Percentiles rank a stretch among this genome's conserved stretches.
Evolutionary conservation across 2,797 vertebrate species (phyloP).

Genomic region (Xerus rutilus): DNA sequence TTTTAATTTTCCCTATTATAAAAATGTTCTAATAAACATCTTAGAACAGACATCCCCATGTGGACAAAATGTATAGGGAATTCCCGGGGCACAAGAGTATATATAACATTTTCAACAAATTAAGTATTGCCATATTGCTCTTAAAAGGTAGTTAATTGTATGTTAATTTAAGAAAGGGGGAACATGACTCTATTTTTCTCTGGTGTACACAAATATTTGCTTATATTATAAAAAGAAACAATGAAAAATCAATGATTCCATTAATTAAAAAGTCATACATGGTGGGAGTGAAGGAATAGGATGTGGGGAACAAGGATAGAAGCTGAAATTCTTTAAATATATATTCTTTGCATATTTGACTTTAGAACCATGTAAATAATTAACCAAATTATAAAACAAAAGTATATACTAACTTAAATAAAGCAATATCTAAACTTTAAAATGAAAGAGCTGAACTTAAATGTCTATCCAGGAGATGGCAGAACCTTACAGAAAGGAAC

Average conservation of each 20-base stretch:
- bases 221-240: neutral
- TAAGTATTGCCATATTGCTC: neutral
- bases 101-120: neutral
- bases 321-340: neutral
- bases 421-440: neutral
- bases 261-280: neutral
- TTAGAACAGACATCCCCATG: neutral
- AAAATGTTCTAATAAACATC: neutral
- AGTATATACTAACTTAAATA: neutral
- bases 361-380: conserved; percentile 1
- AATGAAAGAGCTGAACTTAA: neutral
- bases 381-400: neutral
- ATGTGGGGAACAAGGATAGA: neutral
- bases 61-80: neutral
- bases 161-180: neutral
- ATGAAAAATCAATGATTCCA: neutral
- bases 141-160: neutral
- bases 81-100: neutral
- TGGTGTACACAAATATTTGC: neutral
- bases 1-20: neutral
- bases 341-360: neutral
- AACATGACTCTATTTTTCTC: neutral
- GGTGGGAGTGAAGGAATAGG: neutral
- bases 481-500: neutral
- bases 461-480: neutral